Evolutionary conservation across 2,113 vertebrate genomes (phyloP), one percentile per base, ranked within the genome.

Genomic region (Menidia beryllina): DNA sequence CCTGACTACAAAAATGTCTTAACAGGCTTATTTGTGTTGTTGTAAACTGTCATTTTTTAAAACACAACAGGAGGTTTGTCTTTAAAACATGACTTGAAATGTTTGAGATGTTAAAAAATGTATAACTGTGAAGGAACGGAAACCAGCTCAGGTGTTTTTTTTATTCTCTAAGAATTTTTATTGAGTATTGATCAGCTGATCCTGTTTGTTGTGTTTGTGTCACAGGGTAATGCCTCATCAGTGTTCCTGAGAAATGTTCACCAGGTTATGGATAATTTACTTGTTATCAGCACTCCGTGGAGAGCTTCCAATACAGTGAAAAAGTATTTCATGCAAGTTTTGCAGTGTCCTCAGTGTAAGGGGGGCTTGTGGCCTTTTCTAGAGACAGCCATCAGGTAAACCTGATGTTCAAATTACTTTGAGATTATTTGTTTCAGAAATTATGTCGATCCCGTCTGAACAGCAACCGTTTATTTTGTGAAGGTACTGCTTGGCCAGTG

Each of bases 271-370:
- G 91, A 92, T 54, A 83, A 88, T 68, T 60, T 96, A 75, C 90
- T 98, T 47, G 72, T 90, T 24, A 82, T 79, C 65, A 95, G 96
- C 86, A 95, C 97, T 83, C 95, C 97, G 19, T 97, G 96, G 96
- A 88, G 94, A 56, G 94, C 91, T 7, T 63, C 89, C 1, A 76
- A 57, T 17, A 88, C 87, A 66, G 86, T 93, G 50, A 93, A 83
- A 53, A 92, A 82, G 9, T 99, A 96, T 79, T 99, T 95, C 19
- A 77, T 92, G 58, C 87, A 95, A 60, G 75, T 97, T 85, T 89
- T 98, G 87, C 97, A 98, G 79, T 99, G 97, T 90, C 97, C 97
- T 63, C 21, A 85, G 45, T 99, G 97, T 88, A 95, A 95, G 82
- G 89, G 60, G 21, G 96, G 96, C 48, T 79, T 93, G 1, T 98